Evolutionary conservation across 2,888 invertebrate species (phyloP).

Genomic region (Aethes cnicana): DNA sequence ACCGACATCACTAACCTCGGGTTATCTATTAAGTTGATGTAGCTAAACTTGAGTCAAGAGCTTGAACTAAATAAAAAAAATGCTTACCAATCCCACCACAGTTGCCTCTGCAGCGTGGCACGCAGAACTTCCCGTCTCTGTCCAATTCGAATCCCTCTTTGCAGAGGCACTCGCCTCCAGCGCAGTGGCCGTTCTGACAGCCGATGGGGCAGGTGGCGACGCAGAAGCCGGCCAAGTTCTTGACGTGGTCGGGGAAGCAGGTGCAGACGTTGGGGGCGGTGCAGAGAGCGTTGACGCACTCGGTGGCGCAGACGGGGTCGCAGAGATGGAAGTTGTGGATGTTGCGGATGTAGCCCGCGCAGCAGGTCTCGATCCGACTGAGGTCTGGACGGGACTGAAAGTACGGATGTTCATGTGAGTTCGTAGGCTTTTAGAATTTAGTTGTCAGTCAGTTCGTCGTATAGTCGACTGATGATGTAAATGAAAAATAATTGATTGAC

Average conservation of each 20-base stretch:
- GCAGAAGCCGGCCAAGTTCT: conserved; percentile 79
- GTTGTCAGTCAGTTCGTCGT: too few relatives aligned
- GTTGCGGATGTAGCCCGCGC: conserved; percentile 86
- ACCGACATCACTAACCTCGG: too few relatives aligned
- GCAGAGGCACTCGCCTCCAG: conserved; percentile 84
- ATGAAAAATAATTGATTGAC: too few relatives aligned
- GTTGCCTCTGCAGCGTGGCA: conserved; percentile 79
- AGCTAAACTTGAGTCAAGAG: too few relatives aligned
- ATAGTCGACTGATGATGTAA: too few relatives aligned
- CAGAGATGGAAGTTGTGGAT: conserved; percentile 80
- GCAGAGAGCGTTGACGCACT: conserved; percentile 85
- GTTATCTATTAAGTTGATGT: too few relatives aligned
- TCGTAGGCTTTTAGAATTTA: too few relatives aligned
- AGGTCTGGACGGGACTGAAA: conserved; percentile 82
- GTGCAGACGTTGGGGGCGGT: conserved; percentile 84
- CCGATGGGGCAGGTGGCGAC: conserved; percentile 86
- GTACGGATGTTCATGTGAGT: too few relatives aligned
- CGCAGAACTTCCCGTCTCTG: conserved; percentile 81
- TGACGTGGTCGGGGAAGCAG: conserved; percentile 84
- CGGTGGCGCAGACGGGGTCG: conserved; percentile 82
- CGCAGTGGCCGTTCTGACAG: conserved; percentile 85
- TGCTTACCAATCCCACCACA: conserved; percentile 75
- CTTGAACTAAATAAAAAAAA: too few relatives aligned
- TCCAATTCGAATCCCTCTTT: conserved; percentile 82
- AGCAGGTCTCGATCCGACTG: conserved; percentile 87